Evolutionary conservation across 2,797 vertebrate genomes (phyloP), one percentile per base, ranked within the genome.

Genomic region (Galago senegalensis): DNA sequence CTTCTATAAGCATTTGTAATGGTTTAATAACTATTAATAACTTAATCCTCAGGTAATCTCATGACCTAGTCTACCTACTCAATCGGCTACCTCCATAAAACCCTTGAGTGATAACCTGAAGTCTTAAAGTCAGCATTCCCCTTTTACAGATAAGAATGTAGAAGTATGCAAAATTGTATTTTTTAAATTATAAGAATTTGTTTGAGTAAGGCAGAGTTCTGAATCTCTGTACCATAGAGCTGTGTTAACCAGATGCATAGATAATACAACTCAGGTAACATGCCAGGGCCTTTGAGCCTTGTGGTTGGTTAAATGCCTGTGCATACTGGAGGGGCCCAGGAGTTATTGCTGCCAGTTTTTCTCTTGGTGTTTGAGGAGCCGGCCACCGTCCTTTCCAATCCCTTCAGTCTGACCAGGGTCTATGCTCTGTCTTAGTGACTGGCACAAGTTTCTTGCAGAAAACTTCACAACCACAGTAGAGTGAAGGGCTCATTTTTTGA

Each of bases 401-500:
- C 0, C 7, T 37, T 56, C 56, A 21, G 4, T 79, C 63, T 88
- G 18, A 58, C 70, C 16, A 3, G 8, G 43, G 11, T 69, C 65
- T 69, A 1, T 72, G 27, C 29, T 53, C 21, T 65, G 31, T 40
- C 1, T 72, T 16, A 75, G 16, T 18, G 43, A 73, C 23, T 12
- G 16, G 65, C 1, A 37, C 75, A 43, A 37, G 53, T 96, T 95
- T 75, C 75, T 81, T 94, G 65, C 75, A 73, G 63, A 96, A 91
- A 89, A 70, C 80, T 53, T 53, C 2, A 7, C 89, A 95, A 70
- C 94, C 40, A 31, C 76, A 83, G 82, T 92, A 92, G 79, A 8
- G 46, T 79, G 80, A 94, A 96, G 77, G 85, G 16, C 46, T 91
- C 34, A 40, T 96, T 97, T 96, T 95, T 40, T 91, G 95, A 95